These are phyloP conservation scores for Auanema sp. DNA, from an alignment of 2,888 invertebrate species.

Conservation along the genomic window DNA sequence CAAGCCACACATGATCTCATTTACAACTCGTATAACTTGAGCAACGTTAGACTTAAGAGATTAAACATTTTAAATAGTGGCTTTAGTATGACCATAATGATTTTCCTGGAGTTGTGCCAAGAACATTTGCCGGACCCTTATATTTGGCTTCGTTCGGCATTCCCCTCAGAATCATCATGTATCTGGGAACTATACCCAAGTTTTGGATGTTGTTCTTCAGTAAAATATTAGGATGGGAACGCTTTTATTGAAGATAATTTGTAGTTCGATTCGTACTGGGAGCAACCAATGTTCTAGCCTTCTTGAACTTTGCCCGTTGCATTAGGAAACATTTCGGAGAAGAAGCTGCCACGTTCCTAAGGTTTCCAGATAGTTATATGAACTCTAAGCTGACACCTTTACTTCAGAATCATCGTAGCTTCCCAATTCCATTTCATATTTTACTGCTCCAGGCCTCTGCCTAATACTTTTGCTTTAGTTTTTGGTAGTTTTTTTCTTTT, in stretches of 20 bases:
- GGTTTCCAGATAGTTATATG: conserved; percentile 12
- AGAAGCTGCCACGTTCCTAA: conserved; percentile 70
- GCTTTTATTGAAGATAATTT: conserved; percentile 51
- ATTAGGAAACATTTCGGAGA: conserved; percentile 79
- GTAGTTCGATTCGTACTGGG: conserved; percentile 83
- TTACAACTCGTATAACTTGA: conserved; percentile 71
- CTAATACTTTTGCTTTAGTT: conserved; percentile 89
- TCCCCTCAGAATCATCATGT: conserved; percentile 34
- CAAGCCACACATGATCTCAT: conserved; percentile 97
- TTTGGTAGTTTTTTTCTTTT: conserved; percentile 73
- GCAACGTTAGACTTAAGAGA: conserved; percentile 11
- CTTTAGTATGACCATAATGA: conserved; percentile 94
- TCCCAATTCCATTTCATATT: conserved; percentile 98
- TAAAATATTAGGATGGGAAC: conserved; percentile 19
- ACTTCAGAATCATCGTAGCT: conserved; percentile 72
- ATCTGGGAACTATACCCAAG: conserved; percentile 42
- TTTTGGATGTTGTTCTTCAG: conserved; percentile 51
- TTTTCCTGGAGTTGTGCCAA: conserved; percentile 93
- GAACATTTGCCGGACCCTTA: conserved; percentile 90
- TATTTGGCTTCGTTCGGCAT: conserved; percentile 69
- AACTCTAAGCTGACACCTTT: not conserved
- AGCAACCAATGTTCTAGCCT: conserved; percentile 76
- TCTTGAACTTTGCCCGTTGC: conserved; percentile 76
- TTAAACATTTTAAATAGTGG: conserved; percentile 24
- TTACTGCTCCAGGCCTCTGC: conserved; percentile 88